Evolutionary conservation across 2,797 vertebrate genomes (phyloP), one percentile per base, ranked within the genome.

Genomic region (Coregonus sp.): DNA sequence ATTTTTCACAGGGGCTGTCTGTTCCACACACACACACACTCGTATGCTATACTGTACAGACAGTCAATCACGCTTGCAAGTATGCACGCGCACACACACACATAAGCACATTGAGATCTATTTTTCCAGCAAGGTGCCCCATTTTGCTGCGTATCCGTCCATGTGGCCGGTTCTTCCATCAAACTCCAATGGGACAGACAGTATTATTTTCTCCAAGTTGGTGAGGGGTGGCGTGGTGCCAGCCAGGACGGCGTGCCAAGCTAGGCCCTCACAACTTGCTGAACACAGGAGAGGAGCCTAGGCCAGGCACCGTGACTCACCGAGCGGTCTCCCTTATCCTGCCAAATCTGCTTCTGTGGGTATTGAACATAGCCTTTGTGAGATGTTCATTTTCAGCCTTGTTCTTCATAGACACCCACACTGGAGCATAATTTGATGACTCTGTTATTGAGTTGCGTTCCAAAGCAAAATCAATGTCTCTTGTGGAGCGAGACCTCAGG

Each of bases 1-100:
- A 67, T 85, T 86, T 76, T 77, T 79, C 78, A 74, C 50, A 72
- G 40, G 25, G 80, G 81, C 78, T 83, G 79, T 74, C 35, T 83
- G 79, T 74, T 29, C 70, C 63, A 52, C 70, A 72, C 73, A 76
- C 63, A 14, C 47, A 14, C 47, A 52, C 59, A 35, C 65, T 75
- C 52, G 7, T 16, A 59, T 33, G 54, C 56, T 72, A 25, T 40
- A 50, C 37, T 18, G 68, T 47, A 47, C 68, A 40, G 33, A 70
- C 68, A 20, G 40, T 37, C 51, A 31, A 31, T 25, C 25, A 25
- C 25, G 25, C 25, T 25, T 25, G 25, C 25, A 25, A 25, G 25
- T 25, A 25, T 25, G 25, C 25, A 25, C 25, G 25, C 25, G 25
- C 63, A 52, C 70, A 72, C 73, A 76, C 63, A 25, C 25, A 14